Conservation (phyloP, 2,113 vertebrate genomes). For the Pteruthius melanotis region DNA sequence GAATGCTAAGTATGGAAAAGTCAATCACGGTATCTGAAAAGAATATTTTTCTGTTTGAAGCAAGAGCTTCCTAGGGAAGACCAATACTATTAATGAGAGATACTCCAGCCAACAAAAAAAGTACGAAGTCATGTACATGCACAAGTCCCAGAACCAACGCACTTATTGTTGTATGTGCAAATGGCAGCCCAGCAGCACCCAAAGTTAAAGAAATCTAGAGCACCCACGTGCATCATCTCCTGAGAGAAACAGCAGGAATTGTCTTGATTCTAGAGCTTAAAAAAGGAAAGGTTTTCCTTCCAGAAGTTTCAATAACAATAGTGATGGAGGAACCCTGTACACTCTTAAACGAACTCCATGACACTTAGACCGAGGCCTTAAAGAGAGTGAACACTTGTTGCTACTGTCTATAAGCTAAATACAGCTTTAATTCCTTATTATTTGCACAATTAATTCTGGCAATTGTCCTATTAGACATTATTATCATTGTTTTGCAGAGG, state of each 20-base stretch:
- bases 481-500: neutral
- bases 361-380: neutral
- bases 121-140: neutral
- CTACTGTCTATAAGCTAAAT: neutral
- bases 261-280: neutral
- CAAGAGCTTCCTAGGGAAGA: neutral
- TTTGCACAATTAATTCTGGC: neutral
- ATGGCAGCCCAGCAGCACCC: neutral
- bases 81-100: neutral
- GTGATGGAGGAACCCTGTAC: neutral
- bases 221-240: fast-evolving
- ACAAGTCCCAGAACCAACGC: neutral
- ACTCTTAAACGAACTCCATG: neutral
- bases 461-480: neutral
- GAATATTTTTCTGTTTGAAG: neutral
- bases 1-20: neutral
- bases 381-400: neutral
- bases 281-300: neutral
- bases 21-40: neutral
- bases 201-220: neutral
- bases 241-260: neutral
- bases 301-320: neutral
- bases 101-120: neutral
- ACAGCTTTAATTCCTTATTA: neutral
- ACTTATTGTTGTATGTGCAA: neutral